Base-by-base conservation (phyloP, 1,140 invertebrate genomes). In the Drosophila saltans region DNA sequence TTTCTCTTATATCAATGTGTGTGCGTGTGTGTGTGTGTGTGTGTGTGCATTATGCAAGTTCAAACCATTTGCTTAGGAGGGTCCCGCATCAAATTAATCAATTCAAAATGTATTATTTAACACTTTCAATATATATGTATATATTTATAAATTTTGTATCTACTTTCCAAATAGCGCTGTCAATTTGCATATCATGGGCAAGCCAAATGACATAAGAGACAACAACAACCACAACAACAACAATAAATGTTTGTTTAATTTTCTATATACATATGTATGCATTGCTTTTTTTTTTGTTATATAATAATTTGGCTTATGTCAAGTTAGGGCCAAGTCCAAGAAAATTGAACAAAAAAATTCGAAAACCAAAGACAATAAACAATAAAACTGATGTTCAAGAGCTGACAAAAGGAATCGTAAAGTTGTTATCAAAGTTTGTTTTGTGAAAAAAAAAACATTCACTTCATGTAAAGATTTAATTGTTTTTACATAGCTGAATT, bases 41-140 rank as follows among this genome's bases (percentile, higher is more conserved):
- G 16, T 16, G 16, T 16, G 16, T 3, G 2, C 10, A 52, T 52
- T 52, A 52, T 26, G 45, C 45, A 52, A 52, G 45, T 26, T 26
- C 45, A 26, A 3, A 6, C 2, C 45, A 21, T 48, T 48, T 48
- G 16, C 21, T 16, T 48, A 48, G 16, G 45, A 48, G 45, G 21
- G 45, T 26, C 45, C 45, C 45, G 33, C 26, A 58, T 58, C 33
- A 30, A 21, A 58, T 33, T 58, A 58, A 16, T 28, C 28, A 52
- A 63, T 30, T 39, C 41, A 64, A 45, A 63, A 26, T 61, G 48
- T 65, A 61, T 71, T 75, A 71, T 71, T 66, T 45, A 72, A 66
- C 26, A 58, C 43, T 60, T 64, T 52, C 45, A 52, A 52, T 52
- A 24, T 52, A 21, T 24, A 10, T 21, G 21, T 39, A 39, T 39